Conservation (phyloP, 2,113 vertebrate species). For the Entelurus aequoreus region DNA sequence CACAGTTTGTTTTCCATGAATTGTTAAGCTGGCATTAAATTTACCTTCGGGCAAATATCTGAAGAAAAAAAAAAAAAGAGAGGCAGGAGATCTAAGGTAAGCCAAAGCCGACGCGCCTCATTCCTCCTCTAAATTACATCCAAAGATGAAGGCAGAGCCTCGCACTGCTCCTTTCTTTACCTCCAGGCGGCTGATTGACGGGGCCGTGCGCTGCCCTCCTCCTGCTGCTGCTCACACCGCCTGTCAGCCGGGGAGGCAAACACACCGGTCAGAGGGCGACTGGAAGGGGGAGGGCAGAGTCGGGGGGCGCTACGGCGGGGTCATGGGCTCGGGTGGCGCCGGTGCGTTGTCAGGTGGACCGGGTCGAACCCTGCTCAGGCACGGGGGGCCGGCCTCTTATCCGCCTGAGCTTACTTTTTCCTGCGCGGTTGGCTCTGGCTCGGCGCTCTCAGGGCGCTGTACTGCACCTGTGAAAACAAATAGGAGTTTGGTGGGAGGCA, state of each 20-base stretch:
- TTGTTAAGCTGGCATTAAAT: conserved; percentile 18
- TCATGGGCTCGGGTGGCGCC: conserved; percentile 49
- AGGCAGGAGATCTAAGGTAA: conserved; percentile 32
- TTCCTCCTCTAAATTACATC: conserved; percentile 46
- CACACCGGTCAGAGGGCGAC: conserved; percentile 57
- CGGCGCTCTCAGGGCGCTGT: conserved; percentile 77
- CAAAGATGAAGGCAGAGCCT: conserved; percentile 54
- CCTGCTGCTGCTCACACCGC: conserved; percentile 57
- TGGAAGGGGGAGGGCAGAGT: conserved; percentile 48
- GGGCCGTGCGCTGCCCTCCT: conserved; percentile 64
- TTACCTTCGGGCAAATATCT: conserved; percentile 36
- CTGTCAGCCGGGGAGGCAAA: conserved; percentile 60
- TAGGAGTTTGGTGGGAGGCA: conserved; percentile 78
- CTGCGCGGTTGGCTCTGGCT: conserved; percentile 79
- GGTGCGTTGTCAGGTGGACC: conserved; percentile 51
- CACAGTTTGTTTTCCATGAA: conserved; percentile 24
- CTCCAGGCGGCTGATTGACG: conserved; percentile 61
- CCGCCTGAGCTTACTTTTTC: conserved; percentile 71
- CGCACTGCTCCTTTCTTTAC: conserved; percentile 45
- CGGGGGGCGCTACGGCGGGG: conserved; percentile 39
- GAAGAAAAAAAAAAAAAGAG: conserved; percentile 18
- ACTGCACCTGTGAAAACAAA: conserved; percentile 99
- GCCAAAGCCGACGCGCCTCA: conserved; percentile 32
- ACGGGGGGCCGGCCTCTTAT: conserved; percentile 43
- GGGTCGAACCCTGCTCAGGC: conserved; percentile 28